These are phyloP conservation scores for Philereme vetulata DNA, from an alignment of 2,888 invertebrate species.

Conservation along the genomic window DNA sequence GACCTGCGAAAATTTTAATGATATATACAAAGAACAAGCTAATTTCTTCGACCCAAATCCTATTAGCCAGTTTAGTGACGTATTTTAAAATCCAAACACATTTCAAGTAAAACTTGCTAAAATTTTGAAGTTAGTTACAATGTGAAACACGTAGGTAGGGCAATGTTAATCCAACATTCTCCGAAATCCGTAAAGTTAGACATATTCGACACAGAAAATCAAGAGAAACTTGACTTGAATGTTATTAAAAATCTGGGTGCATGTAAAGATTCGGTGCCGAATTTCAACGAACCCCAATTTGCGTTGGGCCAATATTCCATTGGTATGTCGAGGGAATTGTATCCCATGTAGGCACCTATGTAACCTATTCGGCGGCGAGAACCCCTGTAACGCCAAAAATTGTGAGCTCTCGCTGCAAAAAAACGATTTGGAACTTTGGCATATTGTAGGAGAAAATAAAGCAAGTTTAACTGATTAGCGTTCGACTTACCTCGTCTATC, in stretches of 20 bases:
- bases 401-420: conserved; percentile 83
- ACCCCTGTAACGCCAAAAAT: conserved; percentile 84
- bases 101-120: neutral
- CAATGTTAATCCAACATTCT: conserved; percentile 37
- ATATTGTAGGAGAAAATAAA: conserved; percentile 49
- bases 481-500: conserved; percentile 86
- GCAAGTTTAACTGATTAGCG: neutral
- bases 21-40: conserved; percentile 14
- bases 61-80: conserved; percentile 33
- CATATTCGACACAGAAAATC: conserved; percentile 31
- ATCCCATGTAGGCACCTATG: conserved; percentile 78
- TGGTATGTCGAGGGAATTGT: conserved; percentile 80
- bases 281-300: conserved; percentile 85
- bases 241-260: conserved; percentile 52
- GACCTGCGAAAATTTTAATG: conserved; percentile 55
- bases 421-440: conserved; percentile 70
- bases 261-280: conserved; percentile 57
- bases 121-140: conserved; percentile 42
- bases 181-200: conserved; percentile 33
- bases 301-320: conserved; percentile 85
- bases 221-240: conserved; percentile 35
- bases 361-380: conserved; percentile 68
- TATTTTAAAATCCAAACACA: conserved; percentile 19
- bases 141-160: conserved; percentile 28
- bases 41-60: conserved; percentile 7